A percentile compares a stretch with the other conserved stretches of the same genome.
phyloP scores from a whole-genome alignment of 2,888 invertebrate genomes.

The Adineta ricciae region DNA sequence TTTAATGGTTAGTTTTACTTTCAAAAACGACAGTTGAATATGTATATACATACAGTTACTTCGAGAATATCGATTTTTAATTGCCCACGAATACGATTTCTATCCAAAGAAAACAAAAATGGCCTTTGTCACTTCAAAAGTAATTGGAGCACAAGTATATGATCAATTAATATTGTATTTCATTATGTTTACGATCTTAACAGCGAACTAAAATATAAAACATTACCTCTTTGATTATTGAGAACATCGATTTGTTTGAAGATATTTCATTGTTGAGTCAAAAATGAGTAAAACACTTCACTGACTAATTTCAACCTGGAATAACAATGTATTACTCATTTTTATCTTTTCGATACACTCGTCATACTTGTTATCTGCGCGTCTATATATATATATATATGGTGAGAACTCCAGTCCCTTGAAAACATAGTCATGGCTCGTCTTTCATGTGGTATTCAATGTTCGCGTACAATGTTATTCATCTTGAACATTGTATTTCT shows the following conservation, averaged over 20 bases:
- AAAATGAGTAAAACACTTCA: neutral
- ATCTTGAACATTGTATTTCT: neutral
- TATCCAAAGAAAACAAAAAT: neutral
- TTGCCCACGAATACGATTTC: neutral
- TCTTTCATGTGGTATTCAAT: slow-evolving; percentile 7
- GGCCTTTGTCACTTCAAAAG: neutral
- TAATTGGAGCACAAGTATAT: neutral
- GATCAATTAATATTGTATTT: neutral
- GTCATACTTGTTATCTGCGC: neutral
- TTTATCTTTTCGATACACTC: neutral
- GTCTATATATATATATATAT: neutral
- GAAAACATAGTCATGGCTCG: neutral
- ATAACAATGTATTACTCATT: neutral
- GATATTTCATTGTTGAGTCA: neutral
- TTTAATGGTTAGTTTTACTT: neutral
- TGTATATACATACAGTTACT: neutral
- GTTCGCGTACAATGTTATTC: neutral
- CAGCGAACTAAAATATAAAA: no score
- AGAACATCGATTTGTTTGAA: no score
- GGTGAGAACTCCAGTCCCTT: neutral
- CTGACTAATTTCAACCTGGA: neutral
- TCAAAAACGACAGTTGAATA: neutral
- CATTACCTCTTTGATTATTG: no score
- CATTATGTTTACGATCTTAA: neutral
- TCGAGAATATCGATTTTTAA: neutral